phyloP scores from a whole-genome alignment of 2,888 invertebrate genomes.

The Ectemnius cavifrons region DNA sequence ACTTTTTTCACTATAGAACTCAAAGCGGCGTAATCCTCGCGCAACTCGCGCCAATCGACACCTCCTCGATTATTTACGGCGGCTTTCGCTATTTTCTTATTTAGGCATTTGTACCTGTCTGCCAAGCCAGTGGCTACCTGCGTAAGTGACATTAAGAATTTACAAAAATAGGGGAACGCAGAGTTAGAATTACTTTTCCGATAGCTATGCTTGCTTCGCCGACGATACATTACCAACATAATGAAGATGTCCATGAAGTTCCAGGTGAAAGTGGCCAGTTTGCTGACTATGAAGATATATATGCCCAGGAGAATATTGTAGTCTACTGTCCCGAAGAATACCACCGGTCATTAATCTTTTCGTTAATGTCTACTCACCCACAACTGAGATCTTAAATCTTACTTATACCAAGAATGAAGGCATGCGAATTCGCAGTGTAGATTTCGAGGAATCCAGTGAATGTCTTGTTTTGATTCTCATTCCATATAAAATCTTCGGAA shows the following conservation, averaged over 20 bases:
- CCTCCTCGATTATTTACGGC: slow-evolving; percentile 73
- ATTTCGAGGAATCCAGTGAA: slow-evolving; percentile 63
- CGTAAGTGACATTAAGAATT: slow-evolving; percentile 4
- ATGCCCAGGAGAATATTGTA: slow-evolving; percentile 70
- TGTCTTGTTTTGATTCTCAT: slow-evolving; percentile 52
- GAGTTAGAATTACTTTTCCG: no score
- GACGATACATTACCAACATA: slow-evolving; percentile 79
- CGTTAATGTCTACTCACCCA: not conserved
- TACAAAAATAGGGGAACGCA: not conserved
- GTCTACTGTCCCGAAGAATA: slow-evolving; percentile 57
- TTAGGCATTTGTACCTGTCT: slow-evolving; percentile 83
- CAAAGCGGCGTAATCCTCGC: slow-evolving; percentile 83
- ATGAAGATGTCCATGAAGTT: slow-evolving; percentile 87
- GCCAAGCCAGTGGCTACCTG: slow-evolving; percentile 80
- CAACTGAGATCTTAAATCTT: slow-evolving; percentile 28
- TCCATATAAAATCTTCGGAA: slow-evolving; percentile 51
- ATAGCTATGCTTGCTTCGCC: no score
- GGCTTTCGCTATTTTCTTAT: slow-evolving; percentile 77
- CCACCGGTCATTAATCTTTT: not conserved
- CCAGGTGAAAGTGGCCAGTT: slow-evolving; percentile 85
- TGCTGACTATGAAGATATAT: slow-evolving; percentile 78
- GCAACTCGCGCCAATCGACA: slow-evolving; percentile 81
- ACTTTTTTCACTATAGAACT: slow-evolving; percentile 81
- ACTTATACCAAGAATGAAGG: slow-evolving; percentile 70
- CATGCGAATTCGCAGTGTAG: slow-evolving; percentile 69